Evolutionary conservation across 2,888 invertebrate species (phyloP).

Genomic region (Seira sanloemensis): DNA sequence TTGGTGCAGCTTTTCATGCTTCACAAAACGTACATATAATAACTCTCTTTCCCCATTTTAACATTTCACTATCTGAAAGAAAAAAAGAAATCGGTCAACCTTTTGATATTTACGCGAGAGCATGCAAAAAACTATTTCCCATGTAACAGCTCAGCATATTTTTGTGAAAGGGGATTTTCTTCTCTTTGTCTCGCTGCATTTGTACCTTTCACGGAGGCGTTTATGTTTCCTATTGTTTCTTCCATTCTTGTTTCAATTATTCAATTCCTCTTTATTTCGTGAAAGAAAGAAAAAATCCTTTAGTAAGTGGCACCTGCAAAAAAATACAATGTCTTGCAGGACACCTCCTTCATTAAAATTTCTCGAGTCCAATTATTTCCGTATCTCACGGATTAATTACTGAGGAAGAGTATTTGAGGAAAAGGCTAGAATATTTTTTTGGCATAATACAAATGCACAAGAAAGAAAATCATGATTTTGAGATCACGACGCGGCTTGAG

Average conservation of each 20-base stretch:
- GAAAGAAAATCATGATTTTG: too few species aligned
- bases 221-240: background rate
- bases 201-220: background rate
- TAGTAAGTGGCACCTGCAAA: too few species aligned
- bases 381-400: too few species aligned
- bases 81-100: constrained; percentile 37
- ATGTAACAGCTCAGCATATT: background rate
- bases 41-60: background rate
- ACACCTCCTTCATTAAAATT: too few species aligned
- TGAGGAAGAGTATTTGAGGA: too few species aligned
- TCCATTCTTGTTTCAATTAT: background rate
- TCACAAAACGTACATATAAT: background rate
- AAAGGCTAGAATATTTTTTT: too few species aligned
- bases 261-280: background rate
- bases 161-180: background rate
- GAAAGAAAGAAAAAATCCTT: too few species aligned
- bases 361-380: too few species aligned
- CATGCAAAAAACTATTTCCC: constrained; percentile 19
- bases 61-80: background rate
- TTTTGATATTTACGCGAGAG: constrained; percentile 47
- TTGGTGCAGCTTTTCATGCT: constrained; percentile 2
- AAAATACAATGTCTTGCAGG: too few species aligned
- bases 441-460: too few species aligned
- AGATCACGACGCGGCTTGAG: too few species aligned
- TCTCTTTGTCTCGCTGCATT: background rate